These are phyloP conservation scores for Liposcelis brunnea DNA, from an alignment of 2,888 invertebrate genomes.

Conservation along the genomic window DNA sequence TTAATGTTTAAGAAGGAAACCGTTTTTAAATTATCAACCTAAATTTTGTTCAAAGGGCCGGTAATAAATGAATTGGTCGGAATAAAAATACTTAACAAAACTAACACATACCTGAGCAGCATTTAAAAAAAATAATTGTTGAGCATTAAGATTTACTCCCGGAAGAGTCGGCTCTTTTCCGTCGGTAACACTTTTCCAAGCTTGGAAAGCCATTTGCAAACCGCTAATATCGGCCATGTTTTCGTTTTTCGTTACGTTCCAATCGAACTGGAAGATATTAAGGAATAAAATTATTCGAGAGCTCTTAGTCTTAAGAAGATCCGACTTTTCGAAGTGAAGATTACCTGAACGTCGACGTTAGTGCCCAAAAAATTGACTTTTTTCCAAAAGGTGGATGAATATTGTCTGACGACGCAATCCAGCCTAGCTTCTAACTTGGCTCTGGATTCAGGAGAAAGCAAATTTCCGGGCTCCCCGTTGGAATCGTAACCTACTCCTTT, in stretches of 20 bases:
- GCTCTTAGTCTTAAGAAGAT: not conserved
- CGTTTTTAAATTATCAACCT: too few species aligned
- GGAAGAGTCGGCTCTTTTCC: constrained; percentile 27
- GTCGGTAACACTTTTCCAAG: constrained; percentile 25
- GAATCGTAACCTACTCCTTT: constrained; percentile 21
- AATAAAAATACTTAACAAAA: too few species aligned
- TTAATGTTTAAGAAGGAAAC: too few species aligned
- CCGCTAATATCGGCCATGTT: constrained; percentile 35
- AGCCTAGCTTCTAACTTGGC: constrained; percentile 27
- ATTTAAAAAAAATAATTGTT: constrained; percentile 32
- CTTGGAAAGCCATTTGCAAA: constrained; percentile 29
- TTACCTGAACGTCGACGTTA: constrained; percentile 29
- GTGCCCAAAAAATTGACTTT: constrained; percentile 29
- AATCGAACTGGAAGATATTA: constrained; percentile 34
- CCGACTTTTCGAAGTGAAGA: too few species aligned
- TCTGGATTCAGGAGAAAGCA: constrained; percentile 27
- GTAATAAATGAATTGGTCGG: too few species aligned
- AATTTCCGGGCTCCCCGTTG: constrained; percentile 23
- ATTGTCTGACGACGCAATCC: constrained; percentile 30
- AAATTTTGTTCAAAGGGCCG: too few species aligned
- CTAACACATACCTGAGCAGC: constrained; percentile 31
- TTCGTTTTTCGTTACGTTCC: constrained; percentile 33
- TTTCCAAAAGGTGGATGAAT: constrained; percentile 27
- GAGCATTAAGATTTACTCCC: constrained; percentile 27
- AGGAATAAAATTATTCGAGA: too few species aligned